Evolutionary conservation across 2,113 vertebrate species (phyloP), one percentile per base, ranked within the genome.

Genomic region (Zosterops lateralis): DNA sequence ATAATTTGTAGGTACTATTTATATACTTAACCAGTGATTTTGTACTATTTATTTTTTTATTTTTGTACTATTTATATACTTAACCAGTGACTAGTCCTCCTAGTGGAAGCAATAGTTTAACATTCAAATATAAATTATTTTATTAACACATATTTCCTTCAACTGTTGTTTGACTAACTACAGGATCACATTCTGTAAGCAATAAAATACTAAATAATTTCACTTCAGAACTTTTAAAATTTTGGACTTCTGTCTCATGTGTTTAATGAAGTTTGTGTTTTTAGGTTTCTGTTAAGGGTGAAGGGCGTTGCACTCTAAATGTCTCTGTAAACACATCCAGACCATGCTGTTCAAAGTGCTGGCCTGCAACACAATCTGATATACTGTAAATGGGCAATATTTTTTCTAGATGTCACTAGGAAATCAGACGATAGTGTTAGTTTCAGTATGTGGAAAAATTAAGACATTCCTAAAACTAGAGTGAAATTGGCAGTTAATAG

Each of bases 21-120:
- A 72, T 96, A 93, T 95, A 75, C 18, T 50, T 78, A 72, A 83
- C 47, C n/a, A 87, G 56, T 76, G 89, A 61, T 92, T 96, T 96
- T 93, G 58, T 34, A 34, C 34, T 34, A 34, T 34, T 34, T 34
- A 34, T 34, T 34, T 34, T 34, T 34, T 34, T 34, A 34, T 34
- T 34, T 34, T 34, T 34, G 12, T 71, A 22, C 15, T 73, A 10
- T 84, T 88, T 95, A 72, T 96, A 93, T 95, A 75, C 18, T 50
- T 78, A 72, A 83, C 47, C n/a, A 87, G 56, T 76, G 89, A 61
- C 92, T 96, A 56, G 66, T 73, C 47, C 20, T 74, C 72, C 68
- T 90, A 78, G 85, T 91, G 65, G 84, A 94, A 84, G 29, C 71
- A 81, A 54, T 83, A 90, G 70, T 91, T 96, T 90, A 91, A 70